These are phyloP conservation scores for Chaenogobius annularis DNA, from an alignment of 2,113 vertebrate species.

Conservation along the genomic window DNA sequence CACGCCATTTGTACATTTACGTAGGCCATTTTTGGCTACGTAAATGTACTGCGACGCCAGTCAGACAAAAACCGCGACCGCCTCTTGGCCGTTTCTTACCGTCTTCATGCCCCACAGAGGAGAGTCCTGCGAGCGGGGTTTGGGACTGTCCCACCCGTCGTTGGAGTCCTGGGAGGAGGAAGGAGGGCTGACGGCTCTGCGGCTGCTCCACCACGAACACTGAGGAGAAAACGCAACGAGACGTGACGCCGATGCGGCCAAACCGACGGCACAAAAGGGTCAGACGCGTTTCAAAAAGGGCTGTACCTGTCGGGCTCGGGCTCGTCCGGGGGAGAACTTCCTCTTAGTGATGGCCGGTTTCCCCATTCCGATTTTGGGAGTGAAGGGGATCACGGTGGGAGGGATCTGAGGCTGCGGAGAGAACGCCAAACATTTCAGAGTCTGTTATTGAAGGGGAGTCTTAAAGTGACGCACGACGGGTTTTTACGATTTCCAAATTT, in stretches of 20 bases:
- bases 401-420: slow-evolving; percentile 56
- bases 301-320: slow-evolving; percentile 89
- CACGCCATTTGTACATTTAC: no score
- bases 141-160: slow-evolving; percentile 90
- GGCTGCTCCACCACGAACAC: slow-evolving; percentile 95
- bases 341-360: slow-evolving; percentile 97
- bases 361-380: slow-evolving; percentile 97
- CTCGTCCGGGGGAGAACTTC: slow-evolving; percentile 94
- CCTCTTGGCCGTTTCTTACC: slow-evolving; percentile 83
- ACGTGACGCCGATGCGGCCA: no score
- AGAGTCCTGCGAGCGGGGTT: slow-evolving; percentile 85
- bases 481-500: no score
- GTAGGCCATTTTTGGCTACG: no score
- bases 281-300: neutral
- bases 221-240: slow-evolving; percentile 62
- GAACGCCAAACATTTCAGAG: neutral
- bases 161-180: slow-evolving; percentile 94
- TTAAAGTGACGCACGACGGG: no score
- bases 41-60: no score
- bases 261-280: neutral
- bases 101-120: slow-evolving; percentile 95
- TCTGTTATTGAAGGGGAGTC: neutral
- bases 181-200: slow-evolving; percentile 90
- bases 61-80: no score
- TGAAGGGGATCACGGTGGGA: slow-evolving; percentile 83